Evolutionary conservation across 2,797 vertebrate genomes (phyloP).

Genomic region (Melopsittacus undulatus): DNA sequence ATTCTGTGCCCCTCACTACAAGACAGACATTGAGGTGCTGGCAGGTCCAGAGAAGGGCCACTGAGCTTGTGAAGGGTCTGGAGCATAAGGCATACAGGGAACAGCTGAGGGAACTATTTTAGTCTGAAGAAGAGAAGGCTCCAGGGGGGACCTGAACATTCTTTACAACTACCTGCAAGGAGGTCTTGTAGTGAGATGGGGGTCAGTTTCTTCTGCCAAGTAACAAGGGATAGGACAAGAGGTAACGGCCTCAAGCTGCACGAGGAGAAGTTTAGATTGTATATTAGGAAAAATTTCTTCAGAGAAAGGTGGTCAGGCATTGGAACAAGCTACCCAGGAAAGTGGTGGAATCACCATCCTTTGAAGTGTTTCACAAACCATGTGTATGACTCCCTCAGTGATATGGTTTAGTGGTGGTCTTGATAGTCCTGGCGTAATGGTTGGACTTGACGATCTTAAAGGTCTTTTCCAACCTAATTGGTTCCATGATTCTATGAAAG

Average conservation of each 20-base stretch:
- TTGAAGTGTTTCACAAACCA: background rate
- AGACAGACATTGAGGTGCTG: background rate
- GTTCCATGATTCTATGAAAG: background rate
- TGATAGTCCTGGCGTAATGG: background rate
- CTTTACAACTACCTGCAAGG: background rate
- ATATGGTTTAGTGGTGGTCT: background rate
- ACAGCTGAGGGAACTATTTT: background rate
- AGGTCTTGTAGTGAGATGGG: background rate
- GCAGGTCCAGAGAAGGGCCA: background rate
- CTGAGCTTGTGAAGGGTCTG: background rate
- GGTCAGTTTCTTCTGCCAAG: background rate
- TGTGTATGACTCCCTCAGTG: background rate
- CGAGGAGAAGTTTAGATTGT: background rate
- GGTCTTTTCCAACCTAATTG: background rate
- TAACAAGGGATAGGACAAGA: background rate
- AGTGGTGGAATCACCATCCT: background rate
- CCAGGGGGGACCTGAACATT: background rate
- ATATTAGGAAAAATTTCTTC: background rate
- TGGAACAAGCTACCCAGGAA: background rate
- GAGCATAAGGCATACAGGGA: background rate
- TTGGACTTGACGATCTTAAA: background rate
- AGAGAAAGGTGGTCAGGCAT: background rate
- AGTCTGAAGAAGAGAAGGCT: background rate
- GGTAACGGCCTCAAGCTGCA: background rate
- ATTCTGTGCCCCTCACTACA: background rate